Evolutionary conservation across 2,888 invertebrate species (phyloP).

Genomic region (Syrphus vitripennis): DNA sequence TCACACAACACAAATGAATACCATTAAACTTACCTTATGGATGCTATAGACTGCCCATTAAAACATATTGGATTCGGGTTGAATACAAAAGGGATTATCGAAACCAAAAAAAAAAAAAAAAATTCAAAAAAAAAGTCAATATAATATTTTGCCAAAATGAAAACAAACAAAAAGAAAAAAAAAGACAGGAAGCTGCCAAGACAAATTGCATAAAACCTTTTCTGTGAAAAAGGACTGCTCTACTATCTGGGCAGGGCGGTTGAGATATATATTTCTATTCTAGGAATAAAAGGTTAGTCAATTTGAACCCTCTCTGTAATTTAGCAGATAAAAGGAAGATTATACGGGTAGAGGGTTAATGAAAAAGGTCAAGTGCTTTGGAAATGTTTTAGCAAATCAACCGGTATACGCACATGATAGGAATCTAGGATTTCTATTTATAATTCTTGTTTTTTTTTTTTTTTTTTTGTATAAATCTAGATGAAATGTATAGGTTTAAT

Average conservation of each 20-base stretch:
- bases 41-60: slow-evolving; percentile 16
- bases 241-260: too few relatives aligned
- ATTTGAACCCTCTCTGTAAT: slow-evolving; percentile 12
- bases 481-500: background rate
- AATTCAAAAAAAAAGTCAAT: background rate
- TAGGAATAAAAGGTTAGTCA: background rate
- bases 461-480: too few relatives aligned
- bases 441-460: too few relatives aligned
- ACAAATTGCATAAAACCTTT: slow-evolving; percentile 20
- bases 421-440: slow-evolving; percentile 1
- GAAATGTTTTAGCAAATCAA: background rate
- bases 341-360: slow-evolving; percentile 41
- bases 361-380: slow-evolving; percentile 11
- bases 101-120: background rate
- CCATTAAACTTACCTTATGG: slow-evolving; percentile 59
- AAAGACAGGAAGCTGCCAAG: background rate
- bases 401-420: background rate
- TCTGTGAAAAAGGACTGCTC: background rate
- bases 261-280: too few relatives aligned
- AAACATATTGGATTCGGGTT: background rate
- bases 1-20: slow-evolving; percentile 53
- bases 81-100: background rate
- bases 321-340: slow-evolving; percentile 20
- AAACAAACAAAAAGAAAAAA: background rate
- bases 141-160: background rate